Evolutionary conservation across 2,888 invertebrate species (phyloP).

Genomic region (Orchesellides sinensis): DNA sequence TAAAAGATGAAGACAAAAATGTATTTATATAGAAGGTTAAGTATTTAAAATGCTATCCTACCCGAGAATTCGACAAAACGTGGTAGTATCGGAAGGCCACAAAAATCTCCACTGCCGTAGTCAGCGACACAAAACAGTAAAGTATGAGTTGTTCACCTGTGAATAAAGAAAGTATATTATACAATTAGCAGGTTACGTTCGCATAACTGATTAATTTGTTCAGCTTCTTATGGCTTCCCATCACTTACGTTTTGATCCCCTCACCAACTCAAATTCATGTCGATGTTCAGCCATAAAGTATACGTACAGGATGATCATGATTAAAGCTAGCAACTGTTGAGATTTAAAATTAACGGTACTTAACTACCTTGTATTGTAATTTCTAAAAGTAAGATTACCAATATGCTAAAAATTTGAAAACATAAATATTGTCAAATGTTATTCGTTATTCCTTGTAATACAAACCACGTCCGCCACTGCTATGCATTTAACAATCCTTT

Average conservation of each 20-base stretch:
- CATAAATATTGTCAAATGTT: too few relatives aligned
- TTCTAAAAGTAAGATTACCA: too few relatives aligned
- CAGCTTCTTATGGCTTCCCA: background rate
- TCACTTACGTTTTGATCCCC: slow-evolving; percentile 35
- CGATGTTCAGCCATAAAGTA: slow-evolving; percentile 25
- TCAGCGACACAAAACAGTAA: slow-evolving; percentile 14
- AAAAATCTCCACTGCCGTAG: slow-evolving; percentile 4
- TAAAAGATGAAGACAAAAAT: background rate
- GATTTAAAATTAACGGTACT: too few relatives aligned
- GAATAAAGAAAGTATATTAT: background rate
- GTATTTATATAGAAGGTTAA: background rate
- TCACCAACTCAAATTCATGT: slow-evolving; percentile 23
- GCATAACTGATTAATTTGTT: background rate
- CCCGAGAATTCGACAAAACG: background rate
- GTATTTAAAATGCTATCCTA: background rate
- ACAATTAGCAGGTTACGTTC: background rate
- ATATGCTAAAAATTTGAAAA: too few relatives aligned
- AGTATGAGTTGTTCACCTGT: slow-evolving; percentile 16
- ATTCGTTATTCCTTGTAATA: too few relatives aligned
- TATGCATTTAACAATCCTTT: too few relatives aligned
- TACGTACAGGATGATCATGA: slow-evolving; percentile 12
- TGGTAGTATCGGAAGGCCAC: slow-evolving; percentile 33
- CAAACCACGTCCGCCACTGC: too few relatives aligned
- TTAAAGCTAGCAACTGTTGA: slow-evolving; percentile 32
- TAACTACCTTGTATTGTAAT: too few relatives aligned